Conservation (phyloP, 2,113 vertebrate genomes). For the Pomatostomus ruficeps region DNA sequence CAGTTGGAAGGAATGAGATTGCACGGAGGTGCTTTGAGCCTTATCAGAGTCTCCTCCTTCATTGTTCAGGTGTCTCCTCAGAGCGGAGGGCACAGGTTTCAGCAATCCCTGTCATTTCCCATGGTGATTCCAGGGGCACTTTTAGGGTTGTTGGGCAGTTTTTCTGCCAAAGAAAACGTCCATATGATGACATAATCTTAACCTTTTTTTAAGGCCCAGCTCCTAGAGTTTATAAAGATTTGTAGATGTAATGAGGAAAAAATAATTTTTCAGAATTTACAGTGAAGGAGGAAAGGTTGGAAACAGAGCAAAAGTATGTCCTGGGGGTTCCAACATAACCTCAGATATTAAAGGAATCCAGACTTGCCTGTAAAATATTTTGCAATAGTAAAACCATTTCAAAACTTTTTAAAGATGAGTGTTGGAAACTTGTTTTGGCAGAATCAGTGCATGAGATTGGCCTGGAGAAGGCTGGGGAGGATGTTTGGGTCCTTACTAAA, state of each 20-base stretch:
- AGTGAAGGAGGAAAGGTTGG: neutral
- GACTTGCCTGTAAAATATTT: neutral
- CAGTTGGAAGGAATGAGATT: neutral
- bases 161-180: neutral
- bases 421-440: neutral
- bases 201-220: neutral
- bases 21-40: neutral
- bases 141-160: neutral
- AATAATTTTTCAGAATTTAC: neutral
- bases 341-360: neutral
- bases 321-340: neutral
- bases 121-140: neutral
- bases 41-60: neutral
- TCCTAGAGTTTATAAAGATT: neutral
- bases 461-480: neutral
- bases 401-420: neutral
- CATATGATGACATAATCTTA: neutral
- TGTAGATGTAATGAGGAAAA: neutral
- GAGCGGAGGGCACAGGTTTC: neutral
- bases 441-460: neutral
- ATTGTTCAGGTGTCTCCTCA: neutral
- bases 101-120: neutral
- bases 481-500: neutral
- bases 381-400: neutral
- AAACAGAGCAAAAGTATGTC: neutral